Base-by-base conservation (phyloP, 2,888 invertebrate species). In the Tetragnatha montana region DNA sequence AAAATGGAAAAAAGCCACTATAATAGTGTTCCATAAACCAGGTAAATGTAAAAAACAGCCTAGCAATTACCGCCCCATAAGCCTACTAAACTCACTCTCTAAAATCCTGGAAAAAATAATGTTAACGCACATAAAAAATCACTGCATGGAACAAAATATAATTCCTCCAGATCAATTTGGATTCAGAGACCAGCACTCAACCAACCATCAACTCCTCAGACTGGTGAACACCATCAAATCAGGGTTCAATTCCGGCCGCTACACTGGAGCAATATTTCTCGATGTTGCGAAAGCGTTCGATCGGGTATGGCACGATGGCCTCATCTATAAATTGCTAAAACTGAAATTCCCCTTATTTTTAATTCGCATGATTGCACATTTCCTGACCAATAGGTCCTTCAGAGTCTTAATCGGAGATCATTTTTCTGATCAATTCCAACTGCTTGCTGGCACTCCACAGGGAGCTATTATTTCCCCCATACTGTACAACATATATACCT, bases 211-310 rank as follows among this genome's bases (percentile, higher is more conserved):
- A 21, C 14, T 81, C 7, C 35, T 69, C 0, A 14, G 81, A 21
- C n/a, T 70, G 2, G 49, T 69, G 22, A 47, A 81, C 10, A 8
- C 8, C 7, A 19, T 81, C 2, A 14, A 22, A 47, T 22, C 69
- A 7, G 19, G 35, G 1, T 71, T 81, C 7, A 10, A 35, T 6
- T 22, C 21, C 0, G 47, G 47, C 1, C 8, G 17, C 3, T 19
- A 12, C 22, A 12, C 22, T 8, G 69, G 60, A 10, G 70, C 81
- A 12, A 2, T 81, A 6, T 69, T 81, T 14, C 81, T 81, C 6
- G 81, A 70, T 35, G 70, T 81, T 8, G 68, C 69, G 14, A 69
- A 81, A 21, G 81, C 70, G 10, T 81, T 81, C 8, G 81, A 81
- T 70, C 21, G 69, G 14, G 70, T 81, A 7, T 81, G 81, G 81